Conservation (phyloP, 2,797 vertebrate species). For the Spinibarbus caldwelli region DNA sequence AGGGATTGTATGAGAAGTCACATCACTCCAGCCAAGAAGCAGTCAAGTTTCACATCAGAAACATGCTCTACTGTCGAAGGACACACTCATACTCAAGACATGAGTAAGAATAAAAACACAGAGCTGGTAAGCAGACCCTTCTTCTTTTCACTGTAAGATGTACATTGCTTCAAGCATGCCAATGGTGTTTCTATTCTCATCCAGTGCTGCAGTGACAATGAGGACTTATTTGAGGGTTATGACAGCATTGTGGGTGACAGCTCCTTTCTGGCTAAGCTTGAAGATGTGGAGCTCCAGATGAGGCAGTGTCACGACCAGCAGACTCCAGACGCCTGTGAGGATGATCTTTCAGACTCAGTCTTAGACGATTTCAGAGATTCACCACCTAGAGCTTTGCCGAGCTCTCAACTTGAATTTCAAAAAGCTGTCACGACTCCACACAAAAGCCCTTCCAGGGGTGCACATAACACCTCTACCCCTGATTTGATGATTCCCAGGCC, state of each 20-base stretch:
- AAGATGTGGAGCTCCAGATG: conserved; percentile 74
- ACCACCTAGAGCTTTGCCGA: conserved; percentile 76
- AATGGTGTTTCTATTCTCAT: conserved; percentile 8
- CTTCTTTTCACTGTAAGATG: neutral
- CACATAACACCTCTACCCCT: conserved; percentile 55
- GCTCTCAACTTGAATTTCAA: conserved; percentile 80
- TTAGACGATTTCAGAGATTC: conserved; percentile 64
- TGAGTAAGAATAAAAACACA: conserved; percentile 13
- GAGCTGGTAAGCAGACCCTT: conserved; percentile 40
- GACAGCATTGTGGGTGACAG: conserved; percentile 84
- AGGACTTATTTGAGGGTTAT: conserved; percentile 89
- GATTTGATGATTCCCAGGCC: conserved; percentile 7
- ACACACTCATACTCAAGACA: neutral
- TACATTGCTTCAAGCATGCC: neutral
- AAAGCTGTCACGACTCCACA: conserved; percentile 56
- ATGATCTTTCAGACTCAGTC: conserved; percentile 58
- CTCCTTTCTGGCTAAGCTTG: conserved; percentile 82
- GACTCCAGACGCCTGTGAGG: neutral
- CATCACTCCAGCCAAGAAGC: conserved; percentile 67
- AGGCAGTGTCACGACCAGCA: conserved; percentile 32
- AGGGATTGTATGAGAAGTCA: conserved; percentile 60
- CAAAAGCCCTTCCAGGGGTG: conserved; percentile 41
- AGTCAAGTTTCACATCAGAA: conserved; percentile 13
- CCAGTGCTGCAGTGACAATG: conserved; percentile 82
- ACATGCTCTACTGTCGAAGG: conserved; percentile 28